Conservation (phyloP, 2,113 vertebrate genomes). For the Mobula hypostoma region DNA sequence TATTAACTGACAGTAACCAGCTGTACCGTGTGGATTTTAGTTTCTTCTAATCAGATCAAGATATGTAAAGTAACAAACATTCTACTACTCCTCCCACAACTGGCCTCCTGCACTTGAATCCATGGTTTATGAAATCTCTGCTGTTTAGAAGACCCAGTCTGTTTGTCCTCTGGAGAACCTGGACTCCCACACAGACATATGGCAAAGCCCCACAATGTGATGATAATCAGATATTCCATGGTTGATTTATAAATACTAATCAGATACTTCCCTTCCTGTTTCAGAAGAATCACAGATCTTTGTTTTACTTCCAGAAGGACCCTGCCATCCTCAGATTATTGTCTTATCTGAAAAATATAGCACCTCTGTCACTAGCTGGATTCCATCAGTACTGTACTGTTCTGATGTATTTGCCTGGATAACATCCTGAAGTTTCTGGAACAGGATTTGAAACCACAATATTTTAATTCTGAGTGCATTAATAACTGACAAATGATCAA, state of each 20-base stretch:
- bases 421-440: not conserved
- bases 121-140: not conserved
- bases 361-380: not conserved
- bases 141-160: not conserved
- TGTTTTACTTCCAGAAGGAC: not conserved
- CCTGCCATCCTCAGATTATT: not conserved
- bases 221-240: not conserved
- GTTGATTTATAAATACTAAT: not conserved
- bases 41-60: not conserved
- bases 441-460: not conserved
- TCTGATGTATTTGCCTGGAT: not conserved
- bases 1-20: not conserved
- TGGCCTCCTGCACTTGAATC: not conserved
- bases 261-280: not conserved
- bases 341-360: not conserved
- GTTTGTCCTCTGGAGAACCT: not conserved
- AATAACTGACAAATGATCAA: not conserved
- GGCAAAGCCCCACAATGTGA: not conserved
- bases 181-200: not conserved
- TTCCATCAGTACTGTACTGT: not conserved
- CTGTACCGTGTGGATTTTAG: not conserved
- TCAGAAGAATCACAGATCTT: not conserved
- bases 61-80: not conserved
- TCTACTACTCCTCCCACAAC: not conserved
- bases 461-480: not conserved